These are phyloP conservation scores for Leptoclinus maculatus DNA, from an alignment of 2,797 vertebrate genomes.

Conservation along the genomic window DNA sequence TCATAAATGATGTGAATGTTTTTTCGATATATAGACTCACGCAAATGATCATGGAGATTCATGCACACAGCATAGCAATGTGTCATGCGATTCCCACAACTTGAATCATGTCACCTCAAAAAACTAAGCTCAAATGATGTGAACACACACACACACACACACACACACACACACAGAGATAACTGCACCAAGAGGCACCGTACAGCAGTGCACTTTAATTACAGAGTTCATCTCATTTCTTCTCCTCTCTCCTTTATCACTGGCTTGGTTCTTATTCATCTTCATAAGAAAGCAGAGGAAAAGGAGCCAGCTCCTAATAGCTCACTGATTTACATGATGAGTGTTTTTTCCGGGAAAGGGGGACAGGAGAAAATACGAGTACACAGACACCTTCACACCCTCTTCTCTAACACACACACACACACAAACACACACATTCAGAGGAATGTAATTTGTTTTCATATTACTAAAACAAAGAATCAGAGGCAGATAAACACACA, in stretches of 20 bases:
- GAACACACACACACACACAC: not conserved
- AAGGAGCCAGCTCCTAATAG: constrained; percentile 68
- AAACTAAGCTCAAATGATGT: constrained; percentile 31
- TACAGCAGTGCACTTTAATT: constrained; percentile 64
- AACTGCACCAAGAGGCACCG: constrained; percentile 43
- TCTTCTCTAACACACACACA: constrained; percentile 2
- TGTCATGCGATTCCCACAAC: constrained; percentile 15
- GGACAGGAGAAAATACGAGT: constrained; percentile 24
- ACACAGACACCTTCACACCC: constrained; percentile 22
- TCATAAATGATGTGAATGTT: constrained; percentile 9
- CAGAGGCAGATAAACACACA: constrained; percentile 17
- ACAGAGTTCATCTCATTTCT: constrained; percentile 68
- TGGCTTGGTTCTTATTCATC: constrained; percentile 68
- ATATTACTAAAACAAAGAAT: constrained; percentile 58
- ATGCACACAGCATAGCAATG: not conserved
- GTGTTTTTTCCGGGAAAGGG: constrained; percentile 52
- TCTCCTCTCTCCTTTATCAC: constrained; percentile 64
- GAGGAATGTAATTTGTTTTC: constrained; percentile 50
- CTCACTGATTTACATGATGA: constrained; percentile 76
- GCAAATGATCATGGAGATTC: constrained; percentile 6
- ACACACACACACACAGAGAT: constrained; percentile 15
- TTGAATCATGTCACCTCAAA: constrained; percentile 30
- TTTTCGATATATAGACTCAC: not conserved
- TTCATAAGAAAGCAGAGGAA: constrained; percentile 71
- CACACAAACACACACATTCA: constrained; percentile 9